Base-by-base conservation (phyloP, 2,797 vertebrate species). In the Bovichtus variegatus region DNA sequence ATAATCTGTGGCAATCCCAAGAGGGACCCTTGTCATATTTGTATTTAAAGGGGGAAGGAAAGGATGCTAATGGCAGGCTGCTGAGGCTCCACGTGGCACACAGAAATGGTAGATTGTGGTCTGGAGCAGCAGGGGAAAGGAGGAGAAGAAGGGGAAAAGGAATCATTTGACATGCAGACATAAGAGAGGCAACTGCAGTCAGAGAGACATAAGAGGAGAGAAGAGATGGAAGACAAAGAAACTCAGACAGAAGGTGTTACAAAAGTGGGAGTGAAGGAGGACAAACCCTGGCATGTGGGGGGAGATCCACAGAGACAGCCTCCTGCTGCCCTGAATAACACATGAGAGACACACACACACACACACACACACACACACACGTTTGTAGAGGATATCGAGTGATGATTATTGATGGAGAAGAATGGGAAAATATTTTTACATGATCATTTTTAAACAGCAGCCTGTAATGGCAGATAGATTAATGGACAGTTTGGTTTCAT, bases 31-130 rank as follows among this genome's bases (percentile, higher is more conserved):
- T 47, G 29, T 62, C 53, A 6, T 50, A 40, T 69, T 41, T 69
- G n/a, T 47, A 49, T 53, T 61, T 49, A 23, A 50, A 66, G 51
- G 25, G 19, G 57, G 63, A 21, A 19, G n/a, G 9, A 50, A 47
- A 60, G 29, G 23, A 67, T 79, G 50, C 23, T 63, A 71, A 60
- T 31, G n/a, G 71, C 51, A 55, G 62, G 57, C 23, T 68, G 53
- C 29, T 76, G 80, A 59, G 46, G 54, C 71, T 81, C 67, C 59
- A 74, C 74, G 62, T 78, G 78, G 50, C 66, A 69, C 50, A 54
- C 47, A 58, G 69, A 9, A 13, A 49, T 71, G 70, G 73, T 75
- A 83, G 77, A 79, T 81, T 80, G 78, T 69, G 75, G 54, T 58
- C 1, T 0, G 31, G 19, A 68, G 67, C 63, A 69, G 53, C 64